Evolutionary conservation across 1,140 invertebrate genomes (phyloP).

Genomic region (Gonatopus flavifemur): DNA sequence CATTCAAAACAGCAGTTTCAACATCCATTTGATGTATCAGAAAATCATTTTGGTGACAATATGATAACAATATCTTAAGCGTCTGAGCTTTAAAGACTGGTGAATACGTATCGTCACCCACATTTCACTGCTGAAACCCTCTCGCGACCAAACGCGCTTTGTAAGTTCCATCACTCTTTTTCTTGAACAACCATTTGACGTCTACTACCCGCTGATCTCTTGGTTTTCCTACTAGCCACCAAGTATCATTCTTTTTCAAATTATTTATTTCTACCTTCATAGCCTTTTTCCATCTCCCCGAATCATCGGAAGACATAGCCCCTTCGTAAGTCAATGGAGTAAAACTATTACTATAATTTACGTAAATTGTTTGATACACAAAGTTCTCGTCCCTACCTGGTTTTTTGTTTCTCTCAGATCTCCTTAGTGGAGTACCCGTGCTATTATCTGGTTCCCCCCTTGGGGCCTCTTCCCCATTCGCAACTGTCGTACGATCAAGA

Average conservation of each 20-base stretch:
- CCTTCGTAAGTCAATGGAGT: constrained; percentile 4
- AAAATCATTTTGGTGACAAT: not conserved
- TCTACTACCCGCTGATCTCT: not conserved
- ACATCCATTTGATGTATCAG: not conserved
- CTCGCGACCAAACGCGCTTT: too few relatives aligned
- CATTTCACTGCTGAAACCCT: too few relatives aligned
- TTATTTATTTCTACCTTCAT: not conserved
- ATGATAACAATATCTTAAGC: too few relatives aligned
- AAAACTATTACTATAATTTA: too few relatives aligned
- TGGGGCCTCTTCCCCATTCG: not conserved
- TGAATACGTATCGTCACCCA: too few relatives aligned
- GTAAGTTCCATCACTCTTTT: too few relatives aligned
- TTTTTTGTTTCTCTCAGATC: too few relatives aligned
- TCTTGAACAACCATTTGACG: too few relatives aligned
- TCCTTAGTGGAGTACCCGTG: too few relatives aligned
- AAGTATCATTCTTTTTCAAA: not conserved
- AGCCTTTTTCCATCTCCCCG: not conserved
- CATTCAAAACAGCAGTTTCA: not conserved
- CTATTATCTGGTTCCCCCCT: not conserved
- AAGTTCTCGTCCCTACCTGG: too few relatives aligned
- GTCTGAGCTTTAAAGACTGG: too few relatives aligned
- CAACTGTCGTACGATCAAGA: too few relatives aligned
- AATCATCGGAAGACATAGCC: not conserved
- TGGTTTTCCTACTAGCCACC: not conserved
- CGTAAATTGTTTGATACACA: not conserved